Evolutionary conservation across 2,888 invertebrate species (phyloP).

Genomic region (Nephrotoma guestfalica): DNA sequence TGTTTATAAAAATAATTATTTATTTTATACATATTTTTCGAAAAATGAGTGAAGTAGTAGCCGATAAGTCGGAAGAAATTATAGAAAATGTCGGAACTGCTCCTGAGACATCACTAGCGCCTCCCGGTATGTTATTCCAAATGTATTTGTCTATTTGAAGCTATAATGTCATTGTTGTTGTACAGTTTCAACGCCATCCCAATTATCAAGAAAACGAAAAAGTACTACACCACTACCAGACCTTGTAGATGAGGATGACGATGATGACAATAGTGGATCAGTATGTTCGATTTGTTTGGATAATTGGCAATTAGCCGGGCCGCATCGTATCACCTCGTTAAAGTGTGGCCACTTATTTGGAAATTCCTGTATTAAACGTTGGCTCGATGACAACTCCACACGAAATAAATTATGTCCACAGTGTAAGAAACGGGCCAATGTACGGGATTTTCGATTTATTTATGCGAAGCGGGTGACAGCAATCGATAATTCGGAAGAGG

Average conservation of each 20-base stretch:
- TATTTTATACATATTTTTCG: neutral
- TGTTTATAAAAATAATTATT: neutral
- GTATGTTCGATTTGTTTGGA: slow-evolving; percentile 83
- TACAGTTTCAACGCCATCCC: neutral
- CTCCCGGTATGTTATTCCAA: too few species aligned
- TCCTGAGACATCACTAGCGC: too few species aligned
- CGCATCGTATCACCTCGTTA: slow-evolving; percentile 71
- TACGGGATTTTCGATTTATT: slow-evolving; percentile 57
- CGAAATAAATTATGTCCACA: slow-evolving; percentile 57
- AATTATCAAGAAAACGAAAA: neutral
- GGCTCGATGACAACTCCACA: slow-evolving; percentile 24
- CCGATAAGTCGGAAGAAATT: too few species aligned
- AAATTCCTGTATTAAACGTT: slow-evolving; percentile 44
- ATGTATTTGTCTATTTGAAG: too few species aligned
- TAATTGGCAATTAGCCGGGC: slow-evolving; percentile 71
- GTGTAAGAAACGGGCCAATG: slow-evolving; percentile 60
- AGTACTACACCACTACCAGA: neutral
- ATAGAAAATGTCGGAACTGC: too few species aligned
- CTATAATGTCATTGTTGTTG: too few species aligned
- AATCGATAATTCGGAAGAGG: slow-evolving; percentile 63
- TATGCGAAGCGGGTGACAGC: slow-evolving; percentile 65
- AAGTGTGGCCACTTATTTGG: slow-evolving; percentile 92
- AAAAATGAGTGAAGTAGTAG: too few species aligned
- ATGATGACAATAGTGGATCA: slow-evolving; percentile 47
- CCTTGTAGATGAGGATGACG: slow-evolving; percentile 10